Evolutionary conservation across 2,888 invertebrate genomes (phyloP), one percentile per base, ranked within the genome.

Genomic region (Cephus rjabovi): DNA sequence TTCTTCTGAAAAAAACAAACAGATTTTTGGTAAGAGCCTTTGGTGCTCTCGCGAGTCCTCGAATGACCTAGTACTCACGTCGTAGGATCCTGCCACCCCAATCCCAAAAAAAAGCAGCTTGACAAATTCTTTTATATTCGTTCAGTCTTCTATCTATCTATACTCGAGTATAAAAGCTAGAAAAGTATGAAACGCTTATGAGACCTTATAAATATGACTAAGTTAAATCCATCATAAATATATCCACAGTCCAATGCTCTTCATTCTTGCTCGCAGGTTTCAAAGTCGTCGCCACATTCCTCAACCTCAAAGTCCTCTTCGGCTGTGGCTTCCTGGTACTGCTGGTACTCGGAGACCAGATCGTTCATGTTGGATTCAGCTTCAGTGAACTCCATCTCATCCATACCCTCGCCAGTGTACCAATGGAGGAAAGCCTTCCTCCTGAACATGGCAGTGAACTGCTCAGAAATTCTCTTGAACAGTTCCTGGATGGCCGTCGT

Each of bases 361-460:
- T 95, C 95, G 85, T 94, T 95, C 95, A 97, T 95, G 92, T 96
- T 95, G 77, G 94, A 93, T 88, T 95, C 95, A 12, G 95, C 95
- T 87, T 95, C 95, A n/a, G 93, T 94, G 92, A 95, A 95, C 90
- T 95, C 95, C 93, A 93, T 94, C 89, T 95, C 95, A 87, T 95
- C 95, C 95, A 95, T 95, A 81, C 95, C 95, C 89, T 95, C 95
- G 34, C 95, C 95, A 37, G 95, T 95, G 92, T 95, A 95, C 95
- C 95, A 95, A 93, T 96, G 96, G 91, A 94, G 93, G 94, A 95
- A 96, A 92, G 93, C 98, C 93, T 93, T 96, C 91, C 95, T 92
- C 69, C 95, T 92, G 92, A 94, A 95, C 95, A 95, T 95, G 78
- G 94, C 94, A 37, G 92, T 92, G 87, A 93, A 94, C 83, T 93